A percentile compares a stretch with the other conserved stretches of the same genome.
Conservation (phyloP, 2,113 vertebrate genomes). For the Turdus rufiventris region DNA sequence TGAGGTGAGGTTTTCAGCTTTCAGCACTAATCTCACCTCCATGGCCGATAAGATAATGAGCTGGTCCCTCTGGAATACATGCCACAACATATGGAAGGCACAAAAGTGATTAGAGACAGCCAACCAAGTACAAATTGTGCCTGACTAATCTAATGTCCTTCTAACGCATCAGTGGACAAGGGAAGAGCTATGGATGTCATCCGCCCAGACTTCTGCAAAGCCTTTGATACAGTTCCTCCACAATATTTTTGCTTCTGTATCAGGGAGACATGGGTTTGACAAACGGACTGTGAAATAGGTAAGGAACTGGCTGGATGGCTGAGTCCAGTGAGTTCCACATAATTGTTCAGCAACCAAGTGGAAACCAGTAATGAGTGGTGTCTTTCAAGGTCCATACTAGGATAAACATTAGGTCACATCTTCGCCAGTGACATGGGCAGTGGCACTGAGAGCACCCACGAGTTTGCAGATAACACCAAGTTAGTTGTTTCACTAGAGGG, state of each 20-base stretch:
- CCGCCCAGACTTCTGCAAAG: not conserved
- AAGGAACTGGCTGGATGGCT: not conserved
- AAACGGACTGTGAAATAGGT: not conserved
- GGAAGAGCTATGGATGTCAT: not conserved
- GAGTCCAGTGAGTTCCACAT: fast-evolving
- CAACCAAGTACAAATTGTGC: not conserved
- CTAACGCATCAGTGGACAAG: not conserved
- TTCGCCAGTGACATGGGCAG: not conserved
- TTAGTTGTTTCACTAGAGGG: not conserved
- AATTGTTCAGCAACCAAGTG: not conserved
- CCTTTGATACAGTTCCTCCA: not conserved
- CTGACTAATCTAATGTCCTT: not conserved
- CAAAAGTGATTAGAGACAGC: not conserved
- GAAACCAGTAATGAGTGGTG: not conserved
- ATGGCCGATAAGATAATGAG: not conserved
- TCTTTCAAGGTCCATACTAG: not conserved
- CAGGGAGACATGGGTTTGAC: not conserved
- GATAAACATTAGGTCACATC: not conserved
- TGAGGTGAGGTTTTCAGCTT: not conserved
- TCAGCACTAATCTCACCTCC: not conserved
- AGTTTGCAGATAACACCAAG: not conserved
- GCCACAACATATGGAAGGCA: not conserved
- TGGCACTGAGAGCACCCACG: not conserved
- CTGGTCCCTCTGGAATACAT: not conserved
- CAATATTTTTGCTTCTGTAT: not conserved